Evolutionary conservation across 2,113 vertebrate genomes (phyloP).

Genomic region (Lophura nycthemera): DNA sequence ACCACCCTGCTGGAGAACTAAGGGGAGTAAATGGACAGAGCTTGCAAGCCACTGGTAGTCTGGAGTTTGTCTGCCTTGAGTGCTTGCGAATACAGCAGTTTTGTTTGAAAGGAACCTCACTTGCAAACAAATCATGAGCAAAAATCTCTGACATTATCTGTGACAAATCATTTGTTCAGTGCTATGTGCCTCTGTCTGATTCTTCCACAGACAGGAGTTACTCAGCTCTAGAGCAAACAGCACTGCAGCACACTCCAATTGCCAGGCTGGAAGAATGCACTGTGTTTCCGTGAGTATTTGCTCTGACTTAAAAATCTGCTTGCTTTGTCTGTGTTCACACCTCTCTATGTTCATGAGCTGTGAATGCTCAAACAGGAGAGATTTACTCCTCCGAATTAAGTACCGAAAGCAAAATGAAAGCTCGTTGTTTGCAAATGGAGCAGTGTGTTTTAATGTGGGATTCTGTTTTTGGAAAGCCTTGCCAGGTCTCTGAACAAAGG

Average conservation of each 20-base stretch:
- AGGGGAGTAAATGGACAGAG: background rate
- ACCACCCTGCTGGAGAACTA: background rate
- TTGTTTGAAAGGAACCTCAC: background rate
- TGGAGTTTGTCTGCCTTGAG: background rate
- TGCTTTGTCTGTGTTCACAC: constrained; percentile 23
- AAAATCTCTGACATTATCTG: background rate
- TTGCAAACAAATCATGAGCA: background rate
- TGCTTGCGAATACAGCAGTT: background rate
- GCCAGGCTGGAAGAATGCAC: background rate
- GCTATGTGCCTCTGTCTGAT: background rate
- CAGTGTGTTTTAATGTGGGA: background rate
- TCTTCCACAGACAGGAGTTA: background rate
- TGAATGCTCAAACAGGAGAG: background rate
- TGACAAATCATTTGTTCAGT: background rate
- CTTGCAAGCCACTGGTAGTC: background rate
- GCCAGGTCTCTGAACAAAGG: constrained; percentile 27
- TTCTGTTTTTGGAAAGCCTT: background rate
- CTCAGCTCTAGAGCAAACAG: constrained; percentile 19
- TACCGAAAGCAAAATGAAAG: background rate
- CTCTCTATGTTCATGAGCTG: background rate
- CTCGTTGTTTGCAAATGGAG: constrained; percentile 27
- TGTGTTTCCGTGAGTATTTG: background rate
- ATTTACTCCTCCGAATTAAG: background rate
- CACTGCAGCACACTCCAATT: background rate
- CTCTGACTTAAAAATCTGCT: constrained; percentile 4